A percentile compares a stretch with the other conserved stretches of the same genome.
phyloP scores from a whole-genome alignment of 2,888 invertebrate species.

The Phengaris alcon region DNA sequence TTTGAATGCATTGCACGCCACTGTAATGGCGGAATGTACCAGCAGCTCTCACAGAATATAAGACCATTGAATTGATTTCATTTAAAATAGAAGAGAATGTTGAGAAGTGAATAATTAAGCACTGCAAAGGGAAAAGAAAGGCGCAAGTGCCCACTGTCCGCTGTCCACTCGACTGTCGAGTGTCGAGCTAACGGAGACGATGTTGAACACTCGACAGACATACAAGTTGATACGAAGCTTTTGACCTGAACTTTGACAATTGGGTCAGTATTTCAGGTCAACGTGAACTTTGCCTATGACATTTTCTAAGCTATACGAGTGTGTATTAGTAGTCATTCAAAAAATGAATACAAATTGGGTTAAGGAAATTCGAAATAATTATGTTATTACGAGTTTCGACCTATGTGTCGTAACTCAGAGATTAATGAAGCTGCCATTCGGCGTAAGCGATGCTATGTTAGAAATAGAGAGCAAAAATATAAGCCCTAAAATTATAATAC shows the following conservation, averaged over 20 bases:
- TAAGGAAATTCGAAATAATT: no score
- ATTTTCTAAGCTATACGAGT: background rate
- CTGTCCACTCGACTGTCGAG: background rate
- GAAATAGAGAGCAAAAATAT: no score
- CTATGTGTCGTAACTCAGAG: no score
- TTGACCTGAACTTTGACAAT: conserved; percentile 11
- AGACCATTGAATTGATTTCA: no score
- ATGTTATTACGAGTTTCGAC: no score
- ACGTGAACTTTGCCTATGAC: background rate
- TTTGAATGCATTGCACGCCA: no score
- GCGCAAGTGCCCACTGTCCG: background rate
- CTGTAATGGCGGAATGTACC: no score
- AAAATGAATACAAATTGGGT: background rate
- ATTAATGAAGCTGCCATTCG: no score
- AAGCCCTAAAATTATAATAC: no score
- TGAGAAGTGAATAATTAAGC: conserved; percentile 6
- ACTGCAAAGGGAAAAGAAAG: background rate
- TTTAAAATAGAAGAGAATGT: background rate
- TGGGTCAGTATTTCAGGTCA: conserved; percentile 8
- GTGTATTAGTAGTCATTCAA: no score
- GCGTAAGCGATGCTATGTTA: no score
- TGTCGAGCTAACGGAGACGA: conserved; percentile 5
- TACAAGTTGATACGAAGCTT: background rate
- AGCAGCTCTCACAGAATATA: no score
- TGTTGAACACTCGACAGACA: background rate